These are phyloP conservation scores for Tiphia femorata DNA, from an alignment of 2,888 invertebrate genomes.

Conservation along the genomic window DNA sequence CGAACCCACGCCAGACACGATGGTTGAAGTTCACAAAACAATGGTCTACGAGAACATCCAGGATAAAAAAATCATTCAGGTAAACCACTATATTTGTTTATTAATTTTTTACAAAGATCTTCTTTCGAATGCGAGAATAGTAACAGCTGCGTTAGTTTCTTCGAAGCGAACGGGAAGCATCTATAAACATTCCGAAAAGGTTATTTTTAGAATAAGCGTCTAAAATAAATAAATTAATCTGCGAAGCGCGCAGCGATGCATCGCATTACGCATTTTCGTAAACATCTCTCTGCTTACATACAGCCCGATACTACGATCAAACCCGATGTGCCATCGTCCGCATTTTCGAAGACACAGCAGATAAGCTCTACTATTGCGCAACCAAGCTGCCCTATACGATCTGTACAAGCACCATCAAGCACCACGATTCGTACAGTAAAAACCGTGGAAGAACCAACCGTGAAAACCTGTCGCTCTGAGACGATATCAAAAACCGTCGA, in stretches of 20 bases:
- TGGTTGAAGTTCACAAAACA: constrained; percentile 78
- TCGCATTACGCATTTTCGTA: no score
- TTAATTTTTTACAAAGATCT: no score
- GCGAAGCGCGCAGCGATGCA: no score
- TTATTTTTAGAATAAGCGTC: no score
- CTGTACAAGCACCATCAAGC: constrained; percentile 47
- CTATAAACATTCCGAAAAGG: no score
- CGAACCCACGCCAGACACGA: constrained; percentile 78
- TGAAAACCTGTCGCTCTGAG: constrained; percentile 60
- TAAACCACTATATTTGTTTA: no score
- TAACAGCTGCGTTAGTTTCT: no score
- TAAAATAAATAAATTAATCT: no score
- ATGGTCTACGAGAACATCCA: constrained; percentile 74
- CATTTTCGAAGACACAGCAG: constrained; percentile 58
- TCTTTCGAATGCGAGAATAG: no score
- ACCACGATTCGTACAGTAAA: constrained; percentile 54
- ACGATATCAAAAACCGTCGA: constrained; percentile 63
- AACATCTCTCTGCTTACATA: no score
- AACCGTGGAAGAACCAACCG: constrained; percentile 45
- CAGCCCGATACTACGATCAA: no score
- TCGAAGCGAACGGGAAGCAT: no score
- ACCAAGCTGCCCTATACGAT: constrained; percentile 57
- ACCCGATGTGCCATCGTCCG: constrained; percentile 60
- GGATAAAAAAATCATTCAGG: constrained; percentile 62
- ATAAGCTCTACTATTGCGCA: constrained; percentile 58